Conservation (phyloP, 2,888 invertebrate genomes). For the Unio delphinus region DNA sequence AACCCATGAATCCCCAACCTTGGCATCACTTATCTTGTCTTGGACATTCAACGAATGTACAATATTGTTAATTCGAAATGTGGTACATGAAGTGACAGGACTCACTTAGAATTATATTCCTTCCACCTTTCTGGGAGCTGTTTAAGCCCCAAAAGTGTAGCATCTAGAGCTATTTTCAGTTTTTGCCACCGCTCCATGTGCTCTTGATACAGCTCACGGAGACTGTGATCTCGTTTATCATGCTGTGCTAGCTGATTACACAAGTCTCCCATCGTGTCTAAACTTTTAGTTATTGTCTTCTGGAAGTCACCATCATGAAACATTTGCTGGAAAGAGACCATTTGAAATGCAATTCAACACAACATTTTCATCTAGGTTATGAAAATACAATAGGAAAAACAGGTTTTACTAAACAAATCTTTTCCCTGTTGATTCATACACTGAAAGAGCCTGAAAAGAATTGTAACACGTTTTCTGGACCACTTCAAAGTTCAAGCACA, state of each 20-base stretch:
- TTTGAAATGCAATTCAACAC: no score
- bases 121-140: constrained; percentile 94
- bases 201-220: constrained; percentile 79
- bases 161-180: constrained; percentile 81
- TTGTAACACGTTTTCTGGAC: background rate
- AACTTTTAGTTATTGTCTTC: constrained; percentile 75
- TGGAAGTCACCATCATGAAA: constrained; percentile 63
- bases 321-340: constrained; percentile 53
- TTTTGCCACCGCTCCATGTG: constrained; percentile 85
- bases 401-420: no score
- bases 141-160: constrained; percentile 81
- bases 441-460: no score
- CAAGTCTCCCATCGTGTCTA: constrained; percentile 85
- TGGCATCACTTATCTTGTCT: background rate
- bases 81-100: constrained; percentile 4
- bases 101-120: constrained; percentile 82
- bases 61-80: constrained; percentile 1
- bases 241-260: constrained; percentile 80
- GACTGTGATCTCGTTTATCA: constrained; percentile 78
- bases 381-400: background rate
- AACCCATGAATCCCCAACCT: background rate
- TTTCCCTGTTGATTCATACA: no score
- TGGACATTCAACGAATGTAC: background rate
- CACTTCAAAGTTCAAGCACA: no score
- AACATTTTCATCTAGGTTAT: background rate